Base-by-base conservation (phyloP, 1,140 invertebrate species). In the Drosophila subobscura region DNA sequence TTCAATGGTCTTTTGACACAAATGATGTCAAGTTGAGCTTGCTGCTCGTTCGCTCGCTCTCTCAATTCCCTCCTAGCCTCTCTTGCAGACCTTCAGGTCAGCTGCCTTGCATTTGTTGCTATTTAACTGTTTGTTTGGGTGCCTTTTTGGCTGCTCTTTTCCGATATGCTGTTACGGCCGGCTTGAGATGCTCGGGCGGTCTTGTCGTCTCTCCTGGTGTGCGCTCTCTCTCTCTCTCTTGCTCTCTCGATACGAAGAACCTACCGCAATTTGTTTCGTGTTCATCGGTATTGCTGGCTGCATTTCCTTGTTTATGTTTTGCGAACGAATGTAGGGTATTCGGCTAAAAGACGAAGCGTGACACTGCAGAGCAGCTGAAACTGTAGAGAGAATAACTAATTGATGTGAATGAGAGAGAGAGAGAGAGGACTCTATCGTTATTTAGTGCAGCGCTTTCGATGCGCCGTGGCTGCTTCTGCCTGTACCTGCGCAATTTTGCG, bases 1-100 rank as follows among this genome's bases (percentile, higher is more conserved):
- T 90, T 91, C 89, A 91, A 89, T 90, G 89, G 84, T 89, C 89
- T 90, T 90, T 90, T 89, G 88, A 90, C 89, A 89, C 73, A 89
- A 90, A 90, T 90, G 88, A 84, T 90, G 88, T 89, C 89, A 90
- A 90, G 89, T 90, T 90, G 80, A 90, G 89, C 77, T 79, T 75
- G 76, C 75, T 59, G 65, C 22, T 59, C 29, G 53, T 27, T 46
- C 49, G 55, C 22, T 33, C 42, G 25, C 50, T 60, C 45, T 50
- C 51, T 12, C 14, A 33, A 25, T 54, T 45, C 37, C 56, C 55
- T 52, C 44, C 29, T 44, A 12, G 23, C 37, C 10, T 14, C 52
- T 45, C 70, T 23, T 4, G 23, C 40, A 46, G 37, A 23, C 25
- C 44, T 49, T 16, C 29, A 77, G 25, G 58, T 60, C 71, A 84